Base-by-base conservation (phyloP, 2,888 invertebrate genomes). In the Hyposoter dolosus region DNA sequence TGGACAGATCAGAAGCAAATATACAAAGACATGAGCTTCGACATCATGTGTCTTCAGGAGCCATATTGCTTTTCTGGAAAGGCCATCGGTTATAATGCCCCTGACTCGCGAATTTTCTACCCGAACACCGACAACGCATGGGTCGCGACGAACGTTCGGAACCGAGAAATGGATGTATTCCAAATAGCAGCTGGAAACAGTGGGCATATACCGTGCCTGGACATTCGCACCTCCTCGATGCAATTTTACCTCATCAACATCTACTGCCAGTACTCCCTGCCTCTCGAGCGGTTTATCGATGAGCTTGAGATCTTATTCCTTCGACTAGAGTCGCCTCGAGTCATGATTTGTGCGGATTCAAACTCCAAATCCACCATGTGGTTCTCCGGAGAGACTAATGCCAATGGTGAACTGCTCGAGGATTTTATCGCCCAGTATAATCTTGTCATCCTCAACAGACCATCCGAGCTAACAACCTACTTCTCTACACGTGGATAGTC, bases 1-100 rank as follows among this genome's bases (percentile, higher is more conserved):
- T 1, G 50, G 23, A 0, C 81, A 81, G 10, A 50, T 81, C 0
- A 81, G 6, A 47, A 63, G 7, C 19, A 40, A 7, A n/a, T 23
- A 4, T 0, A 40, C 0, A 5, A 45, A 1, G 12, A 76, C 6
- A 1, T 19, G 15, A 0, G 12, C 6, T 9, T 74, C 0, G 87
- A 85, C 10, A 12, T 85, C 3, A 0, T 85, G 0, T 77, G 82
- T 0, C 7, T 87, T 15, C 87, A 87, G 45, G 87, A 87, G 63
- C 87, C 87, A 4, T 87, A 87, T 19, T 4, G 10, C 0, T 56
- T 40, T 3, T 47, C 72, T n/a, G 76, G 77, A 0, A 47, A 0
- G 4, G 10, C 53, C 19, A 3, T 0, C 9, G 19, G 72, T n/a
- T 72, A 72, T 15, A 32, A 28, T 6, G 23, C 3, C 17, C 72